Percentiles rank a stretch among this genome's conserved stretches.
These are phyloP conservation scores for Cantharis nigra DNA, from an alignment of 2,888 invertebrate species.

Conservation along the genomic window DNA sequence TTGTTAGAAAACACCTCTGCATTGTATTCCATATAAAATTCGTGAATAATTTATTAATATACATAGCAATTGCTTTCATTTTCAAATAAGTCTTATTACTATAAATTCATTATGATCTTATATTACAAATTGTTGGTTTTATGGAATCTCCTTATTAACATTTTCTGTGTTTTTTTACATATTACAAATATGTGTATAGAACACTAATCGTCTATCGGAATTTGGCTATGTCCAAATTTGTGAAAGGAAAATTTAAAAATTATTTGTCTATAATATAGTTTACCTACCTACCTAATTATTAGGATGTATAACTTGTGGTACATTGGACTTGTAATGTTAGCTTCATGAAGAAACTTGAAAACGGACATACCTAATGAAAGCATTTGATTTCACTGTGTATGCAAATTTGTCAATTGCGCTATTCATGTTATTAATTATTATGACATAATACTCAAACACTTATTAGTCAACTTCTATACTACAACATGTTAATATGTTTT, in stretches of 20 bases:
- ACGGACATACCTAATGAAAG: not conserved
- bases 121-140: too few species aligned
- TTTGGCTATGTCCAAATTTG: not conserved
- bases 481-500: not conserved
- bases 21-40: not conserved
- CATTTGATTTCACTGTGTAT: conserved; percentile 9
- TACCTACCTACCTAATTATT: not conserved
- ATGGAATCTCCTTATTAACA: not conserved
- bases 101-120: not conserved
- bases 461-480: not conserved
- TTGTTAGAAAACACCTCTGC: not conserved
- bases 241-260: not conserved
- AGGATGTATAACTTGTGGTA: not conserved
- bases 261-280: not conserved
- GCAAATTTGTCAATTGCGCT: conserved; percentile 7
- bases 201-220: not conserved
- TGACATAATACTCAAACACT: not conserved
- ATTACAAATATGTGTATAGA: not conserved
- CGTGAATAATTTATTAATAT: not conserved
- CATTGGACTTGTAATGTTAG: not conserved
- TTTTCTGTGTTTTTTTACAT: not conserved
- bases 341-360: not conserved
- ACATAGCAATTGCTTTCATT: not conserved
- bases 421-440: conserved; percentile 5
- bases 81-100: not conserved